These are phyloP conservation scores for Sarcophaga caerulescens DNA, from an alignment of 2,888 invertebrate species.

Conservation along the genomic window DNA sequence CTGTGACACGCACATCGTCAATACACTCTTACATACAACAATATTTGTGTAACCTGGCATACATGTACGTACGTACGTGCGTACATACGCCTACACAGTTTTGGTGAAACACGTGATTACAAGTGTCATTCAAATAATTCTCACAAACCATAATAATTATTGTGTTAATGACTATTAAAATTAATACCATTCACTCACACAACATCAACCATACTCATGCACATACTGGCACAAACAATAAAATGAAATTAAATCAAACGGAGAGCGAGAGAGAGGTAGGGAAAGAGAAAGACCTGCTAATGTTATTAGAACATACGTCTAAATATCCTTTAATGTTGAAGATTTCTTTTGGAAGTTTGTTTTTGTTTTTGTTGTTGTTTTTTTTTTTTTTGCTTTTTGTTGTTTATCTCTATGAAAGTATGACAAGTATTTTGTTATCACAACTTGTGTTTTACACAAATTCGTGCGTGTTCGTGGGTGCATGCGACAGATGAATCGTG, in stretches of 20 bases:
- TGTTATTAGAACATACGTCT: too few species aligned
- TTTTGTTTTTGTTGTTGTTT: too few species aligned
- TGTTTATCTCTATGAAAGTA: not conserved
- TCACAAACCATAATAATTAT: conserved; percentile 38
- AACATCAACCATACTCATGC: too few species aligned
- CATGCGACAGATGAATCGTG: not conserved
- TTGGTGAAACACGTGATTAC: conserved; percentile 24
- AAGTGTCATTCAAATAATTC: conserved; percentile 29
- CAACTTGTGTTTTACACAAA: not conserved
- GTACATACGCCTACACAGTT: not conserved
- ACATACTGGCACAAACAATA: too few species aligned
- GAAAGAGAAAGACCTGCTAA: too few species aligned
- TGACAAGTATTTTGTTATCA: conserved; percentile 9
- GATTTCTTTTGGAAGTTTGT: too few species aligned
- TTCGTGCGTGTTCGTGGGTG: not conserved
- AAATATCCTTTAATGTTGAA: too few species aligned
- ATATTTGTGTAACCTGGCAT: too few species aligned
- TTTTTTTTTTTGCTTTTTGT: too few species aligned
- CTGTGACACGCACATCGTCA: not conserved
- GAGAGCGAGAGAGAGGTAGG: too few species aligned
- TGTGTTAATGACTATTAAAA: conserved; percentile 40
- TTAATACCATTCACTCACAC: conserved; percentile 29
- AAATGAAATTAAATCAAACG: too few species aligned
- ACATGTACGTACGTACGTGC: not conserved
- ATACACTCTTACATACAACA: not conserved